phyloP scores from a whole-genome alignment of 2,797 vertebrate genomes.

The Decapterus maruadsi region DNA sequence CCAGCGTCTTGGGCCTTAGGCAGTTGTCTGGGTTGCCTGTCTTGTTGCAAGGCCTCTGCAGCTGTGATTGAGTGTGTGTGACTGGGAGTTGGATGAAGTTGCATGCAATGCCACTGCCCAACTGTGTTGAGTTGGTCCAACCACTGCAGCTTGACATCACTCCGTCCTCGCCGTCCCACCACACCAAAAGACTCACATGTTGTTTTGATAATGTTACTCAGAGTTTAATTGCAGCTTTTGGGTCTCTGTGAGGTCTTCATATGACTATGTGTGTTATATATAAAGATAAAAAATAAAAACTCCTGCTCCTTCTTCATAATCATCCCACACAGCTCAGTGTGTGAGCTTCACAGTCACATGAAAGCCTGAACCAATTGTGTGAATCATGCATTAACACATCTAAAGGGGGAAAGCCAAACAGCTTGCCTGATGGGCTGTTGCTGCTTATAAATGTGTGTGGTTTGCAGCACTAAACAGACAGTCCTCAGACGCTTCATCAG shows the following conservation, averaged over 20 bases:
- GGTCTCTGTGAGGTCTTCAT: too few relatives aligned
- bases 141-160: background rate
- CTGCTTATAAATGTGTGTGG: background rate
- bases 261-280: too few relatives aligned
- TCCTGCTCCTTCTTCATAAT: background rate
- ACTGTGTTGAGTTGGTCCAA: too few relatives aligned
- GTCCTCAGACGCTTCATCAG: background rate
- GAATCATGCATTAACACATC: background rate
- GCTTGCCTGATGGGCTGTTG: background rate
- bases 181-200: background rate
- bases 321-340: background rate
- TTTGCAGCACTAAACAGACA: rapidly evolving
- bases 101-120: too few relatives aligned
- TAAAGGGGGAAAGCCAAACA: background rate
- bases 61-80: too few relatives aligned
- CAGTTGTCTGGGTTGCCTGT: too few relatives aligned
- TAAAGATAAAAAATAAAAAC: too few relatives aligned
- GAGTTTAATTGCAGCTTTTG: background rate
- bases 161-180: background rate
- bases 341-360: slow-evolving; percentile 29
- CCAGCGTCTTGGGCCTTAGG: too few relatives aligned
- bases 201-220: background rate
- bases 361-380: slow-evolving; percentile 36
- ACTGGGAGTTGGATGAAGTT: too few relatives aligned
- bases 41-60: too few relatives aligned